Base-by-base conservation (phyloP, 2,113 vertebrate species). In the Halcyon senegalensis region DNA sequence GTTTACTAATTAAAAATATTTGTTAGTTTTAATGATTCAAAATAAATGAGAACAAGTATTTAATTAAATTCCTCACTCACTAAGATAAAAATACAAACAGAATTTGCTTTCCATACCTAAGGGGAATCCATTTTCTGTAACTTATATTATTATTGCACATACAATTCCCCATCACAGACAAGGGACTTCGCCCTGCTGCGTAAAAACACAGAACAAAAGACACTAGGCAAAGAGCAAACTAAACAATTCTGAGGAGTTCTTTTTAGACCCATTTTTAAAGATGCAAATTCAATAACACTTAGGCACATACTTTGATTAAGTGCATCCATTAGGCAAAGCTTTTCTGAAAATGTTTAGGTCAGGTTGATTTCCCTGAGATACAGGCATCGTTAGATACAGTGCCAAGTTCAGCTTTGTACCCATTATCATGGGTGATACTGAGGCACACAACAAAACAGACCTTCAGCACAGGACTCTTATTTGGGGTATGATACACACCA, bases 351-450 rank as follows among this genome's bases (percentile, higher is more conserved):
- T 3, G 4, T 30, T 70, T 20, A 33, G 46, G 17, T 78, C 15
- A 30, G 21, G 48, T 11, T 60, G 46, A 53, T 60, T 68, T 87
- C 56, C 53, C 27, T 14, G 16, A 50, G 43, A 35, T 27, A 48
- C 0, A 0, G 5, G 12, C 33, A 72, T 1, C 12, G 7, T 5
- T 2, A 69, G 35, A 46, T 28, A 30, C 20, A 69, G 67, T 27
- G 82, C 62, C 39, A 24, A 46, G 51, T 6, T 37, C 51, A 60
- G 69, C 66, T 27, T 3, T 51, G 56, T 8, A 17, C 13, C 33
- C 41, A 1, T 8, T 41, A 84, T 7, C 25, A 25, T 1, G 10
- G 37, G 48, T 16, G 28, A 59, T 8, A 17, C n/a, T 6, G 21
- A 58, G 31, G 53, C 37, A 48, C 43, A 16, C 0, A 2, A 51